Conservation (phyloP, 2,888 invertebrate species). For the Metalampra italica region DNA sequence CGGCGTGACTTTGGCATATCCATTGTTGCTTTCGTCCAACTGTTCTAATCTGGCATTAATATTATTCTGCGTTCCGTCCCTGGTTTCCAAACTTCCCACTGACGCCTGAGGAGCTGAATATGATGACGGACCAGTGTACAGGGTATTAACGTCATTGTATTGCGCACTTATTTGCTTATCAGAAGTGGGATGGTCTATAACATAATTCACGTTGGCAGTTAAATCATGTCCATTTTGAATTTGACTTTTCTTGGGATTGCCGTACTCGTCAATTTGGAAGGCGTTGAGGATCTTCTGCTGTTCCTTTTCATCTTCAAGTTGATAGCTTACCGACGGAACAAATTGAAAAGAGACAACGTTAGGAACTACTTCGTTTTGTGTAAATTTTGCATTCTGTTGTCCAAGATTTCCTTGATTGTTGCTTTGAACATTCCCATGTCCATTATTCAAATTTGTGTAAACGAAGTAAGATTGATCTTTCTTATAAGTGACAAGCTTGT, state of each 20-base stretch:
- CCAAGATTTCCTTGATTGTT: slow-evolving; percentile 11
- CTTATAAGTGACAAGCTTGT: slow-evolving; percentile 60
- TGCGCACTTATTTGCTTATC: slow-evolving; percentile 27
- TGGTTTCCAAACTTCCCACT: slow-evolving; percentile 48
- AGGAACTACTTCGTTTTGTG: slow-evolving; percentile 25
- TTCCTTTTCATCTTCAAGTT: slow-evolving; percentile 55
- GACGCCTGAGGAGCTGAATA: slow-evolving; percentile 65
- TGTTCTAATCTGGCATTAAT: slow-evolving; percentile 54
- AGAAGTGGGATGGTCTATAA: slow-evolving; percentile 42
- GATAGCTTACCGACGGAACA: slow-evolving; percentile 59
- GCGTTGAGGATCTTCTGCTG: slow-evolving; percentile 51
- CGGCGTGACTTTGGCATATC: slow-evolving; percentile 50
- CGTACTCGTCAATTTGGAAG: slow-evolving; percentile 53
- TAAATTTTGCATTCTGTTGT: slow-evolving; percentile 24
- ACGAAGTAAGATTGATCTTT: slow-evolving; percentile 65
- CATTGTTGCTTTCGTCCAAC: slow-evolving; percentile 41
- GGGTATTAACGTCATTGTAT: slow-evolving; percentile 30
- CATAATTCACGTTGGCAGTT: slow-evolving; percentile 43
- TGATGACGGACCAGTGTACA: slow-evolving; percentile 66
- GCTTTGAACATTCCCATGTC: slow-evolving; percentile 24
- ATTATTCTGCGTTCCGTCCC: slow-evolving; percentile 27
- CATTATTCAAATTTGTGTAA: slow-evolving; percentile 48
- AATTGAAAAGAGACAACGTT: slow-evolving; percentile 48
- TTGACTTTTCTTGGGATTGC: slow-evolving; percentile 38
- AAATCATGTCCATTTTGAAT: slow-evolving; percentile 26